Conservation (phyloP, 2,113 vertebrate genomes). For the Centrocercus urophasianus region DNA sequence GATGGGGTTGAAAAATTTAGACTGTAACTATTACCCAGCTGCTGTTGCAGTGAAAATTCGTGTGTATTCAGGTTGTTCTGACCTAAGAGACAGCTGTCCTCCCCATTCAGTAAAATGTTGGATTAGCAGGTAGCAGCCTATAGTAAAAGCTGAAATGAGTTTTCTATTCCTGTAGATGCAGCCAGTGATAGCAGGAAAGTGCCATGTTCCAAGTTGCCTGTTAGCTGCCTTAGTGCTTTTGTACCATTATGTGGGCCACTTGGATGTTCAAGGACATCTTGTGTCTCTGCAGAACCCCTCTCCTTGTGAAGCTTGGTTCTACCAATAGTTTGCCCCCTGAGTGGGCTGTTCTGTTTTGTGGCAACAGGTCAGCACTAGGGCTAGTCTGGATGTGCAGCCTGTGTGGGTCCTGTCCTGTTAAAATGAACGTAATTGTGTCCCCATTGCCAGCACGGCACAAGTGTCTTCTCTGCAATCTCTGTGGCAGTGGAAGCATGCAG, state of each 20-base stretch:
- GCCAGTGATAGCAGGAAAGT: not conserved
- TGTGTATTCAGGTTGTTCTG: not conserved
- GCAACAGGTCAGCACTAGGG: not conserved
- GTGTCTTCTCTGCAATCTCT: not conserved
- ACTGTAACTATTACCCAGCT: not conserved
- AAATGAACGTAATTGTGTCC: not conserved
- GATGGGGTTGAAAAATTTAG: not conserved
- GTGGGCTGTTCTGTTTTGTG: too few species aligned
- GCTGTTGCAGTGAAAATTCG: not conserved
- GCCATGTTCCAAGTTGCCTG: fast-evolving
- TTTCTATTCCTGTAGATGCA: not conserved
- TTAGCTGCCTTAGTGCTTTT: not conserved
- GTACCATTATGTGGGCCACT: not conserved
- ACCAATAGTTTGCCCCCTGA: not conserved
- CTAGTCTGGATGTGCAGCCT: too few species aligned
- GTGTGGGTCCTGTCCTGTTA: not conserved
- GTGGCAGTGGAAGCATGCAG: not conserved
- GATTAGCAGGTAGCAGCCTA: fast-evolving
- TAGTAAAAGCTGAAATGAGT: not conserved
- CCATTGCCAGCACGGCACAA: not conserved
- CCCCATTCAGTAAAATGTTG: not conserved
- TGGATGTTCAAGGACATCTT: not conserved
- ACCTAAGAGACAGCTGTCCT: not conserved
- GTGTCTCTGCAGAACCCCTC: not conserved
- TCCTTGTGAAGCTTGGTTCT: not conserved